Conservation (phyloP, 1,140 invertebrate species). For the Drosophila orosa region DNA sequence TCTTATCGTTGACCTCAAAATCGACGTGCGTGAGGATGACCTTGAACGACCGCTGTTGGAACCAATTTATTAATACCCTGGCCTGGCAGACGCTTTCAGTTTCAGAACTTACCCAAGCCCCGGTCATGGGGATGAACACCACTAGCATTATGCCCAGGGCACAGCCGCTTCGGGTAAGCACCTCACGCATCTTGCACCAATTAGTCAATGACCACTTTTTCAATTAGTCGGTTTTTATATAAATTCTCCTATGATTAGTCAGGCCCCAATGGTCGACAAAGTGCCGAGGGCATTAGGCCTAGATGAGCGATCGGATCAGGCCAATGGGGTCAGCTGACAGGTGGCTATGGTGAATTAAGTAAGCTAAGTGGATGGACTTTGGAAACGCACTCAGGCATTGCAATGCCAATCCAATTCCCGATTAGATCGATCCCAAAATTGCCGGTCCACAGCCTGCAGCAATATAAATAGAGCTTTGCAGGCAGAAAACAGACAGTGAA, state of each 20-base stretch:
- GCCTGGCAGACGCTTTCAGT: too few relatives aligned
- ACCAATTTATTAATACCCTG: constrained; percentile 2
- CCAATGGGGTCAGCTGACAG: background rate
- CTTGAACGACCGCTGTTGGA: constrained; percentile 72
- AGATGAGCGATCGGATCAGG: constrained; percentile 28
- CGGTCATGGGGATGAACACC: constrained; percentile 23
- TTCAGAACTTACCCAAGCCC: constrained; percentile 57
- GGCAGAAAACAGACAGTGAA: constrained; percentile 19
- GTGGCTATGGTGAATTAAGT: constrained; percentile 39
- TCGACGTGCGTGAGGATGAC: constrained; percentile 61
- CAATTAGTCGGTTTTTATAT: constrained; percentile 58
- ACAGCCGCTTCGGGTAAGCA: constrained; percentile 16
- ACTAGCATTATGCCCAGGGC: constrained; percentile 24
- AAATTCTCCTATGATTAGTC: constrained; percentile 42
- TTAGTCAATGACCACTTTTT: constrained; percentile 42
- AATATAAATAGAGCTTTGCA: constrained; percentile 49
- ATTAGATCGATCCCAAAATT: constrained; percentile 52
- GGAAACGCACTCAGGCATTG: constrained; percentile 52
- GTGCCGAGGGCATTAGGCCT: constrained; percentile 41
- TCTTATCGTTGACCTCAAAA: constrained; percentile 53
- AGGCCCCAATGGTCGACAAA: constrained; percentile 54
- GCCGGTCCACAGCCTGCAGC: background rate
- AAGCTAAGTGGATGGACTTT: constrained; percentile 49
- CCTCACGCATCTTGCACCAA: constrained; percentile 56
- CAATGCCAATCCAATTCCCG: constrained; percentile 17